These are phyloP conservation scores for Troides oblongomaculatus DNA, from an alignment of 2,888 invertebrate genomes.

Conservation along the genomic window DNA sequence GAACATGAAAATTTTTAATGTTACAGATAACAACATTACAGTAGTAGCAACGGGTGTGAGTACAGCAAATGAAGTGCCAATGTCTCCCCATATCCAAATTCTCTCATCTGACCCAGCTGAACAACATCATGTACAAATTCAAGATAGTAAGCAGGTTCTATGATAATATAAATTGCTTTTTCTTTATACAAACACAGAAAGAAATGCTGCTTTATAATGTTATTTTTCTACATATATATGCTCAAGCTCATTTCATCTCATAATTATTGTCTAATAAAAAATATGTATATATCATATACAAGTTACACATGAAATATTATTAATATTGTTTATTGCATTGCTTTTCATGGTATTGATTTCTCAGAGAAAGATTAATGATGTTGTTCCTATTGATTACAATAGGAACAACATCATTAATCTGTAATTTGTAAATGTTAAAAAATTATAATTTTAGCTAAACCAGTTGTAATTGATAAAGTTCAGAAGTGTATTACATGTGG, in stretches of 20 bases:
- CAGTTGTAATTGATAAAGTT: conserved; percentile 75
- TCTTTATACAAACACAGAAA: background rate
- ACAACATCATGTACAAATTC: conserved; percentile 67
- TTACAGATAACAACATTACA: conserved; percentile 76
- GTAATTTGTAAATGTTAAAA: background rate
- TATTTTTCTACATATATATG: background rate
- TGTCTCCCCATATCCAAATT: conserved; percentile 76
- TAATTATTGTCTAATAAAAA: too few relatives aligned
- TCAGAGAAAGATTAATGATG: background rate
- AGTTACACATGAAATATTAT: too few relatives aligned
- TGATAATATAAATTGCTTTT: background rate
- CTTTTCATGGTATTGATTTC: background rate
- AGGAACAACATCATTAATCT: too few relatives aligned
- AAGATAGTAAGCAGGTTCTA: conserved; percentile 60
- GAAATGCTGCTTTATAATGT: background rate
- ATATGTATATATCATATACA: too few relatives aligned
- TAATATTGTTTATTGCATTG: too few relatives aligned
- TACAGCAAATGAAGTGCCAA: conserved; percentile 62
- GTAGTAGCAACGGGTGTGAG: conserved; percentile 77
- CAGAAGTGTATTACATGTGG: conserved; percentile 83
- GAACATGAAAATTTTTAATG: background rate
- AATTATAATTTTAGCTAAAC: conserved; percentile 58
- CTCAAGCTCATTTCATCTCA: background rate
- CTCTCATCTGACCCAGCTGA: conserved; percentile 65
- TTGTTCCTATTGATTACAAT: background rate